These are phyloP conservation scores for Drosophila niveifrons DNA, from an alignment of 2,888 invertebrate genomes.

Conservation along the genomic window DNA sequence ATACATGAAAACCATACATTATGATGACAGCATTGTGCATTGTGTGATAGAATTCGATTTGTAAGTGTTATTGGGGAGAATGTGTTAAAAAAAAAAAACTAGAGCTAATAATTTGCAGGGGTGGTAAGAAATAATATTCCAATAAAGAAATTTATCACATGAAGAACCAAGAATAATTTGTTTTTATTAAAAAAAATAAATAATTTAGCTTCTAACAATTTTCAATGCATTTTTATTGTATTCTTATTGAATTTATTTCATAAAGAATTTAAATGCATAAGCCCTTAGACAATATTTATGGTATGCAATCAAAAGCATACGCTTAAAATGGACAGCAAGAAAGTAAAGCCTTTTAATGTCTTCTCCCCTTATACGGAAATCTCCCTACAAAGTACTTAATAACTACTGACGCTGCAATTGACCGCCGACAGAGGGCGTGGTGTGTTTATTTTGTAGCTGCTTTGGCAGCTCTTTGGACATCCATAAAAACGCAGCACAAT, in stretches of 20 bases:
- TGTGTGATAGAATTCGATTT: conserved; percentile 34
- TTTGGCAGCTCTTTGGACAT: conserved; percentile 54
- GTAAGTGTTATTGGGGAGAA: conserved; percentile 10
- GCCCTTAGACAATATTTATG: not conserved
- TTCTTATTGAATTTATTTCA: too few species aligned
- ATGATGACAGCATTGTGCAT: not conserved
- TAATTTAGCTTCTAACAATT: too few species aligned
- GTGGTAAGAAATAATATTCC: not conserved
- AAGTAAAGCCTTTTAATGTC: not conserved
- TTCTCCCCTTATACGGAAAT: conserved; percentile 2
- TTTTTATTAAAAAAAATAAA: not conserved
- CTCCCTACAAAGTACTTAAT: not conserved
- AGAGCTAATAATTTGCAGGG: not conserved
- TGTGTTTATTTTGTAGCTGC: conserved; percentile 41
- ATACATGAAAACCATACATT: conserved; percentile 12
- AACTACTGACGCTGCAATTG: conserved; percentile 23
- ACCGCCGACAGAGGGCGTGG: conserved; percentile 33
- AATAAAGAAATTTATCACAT: not conserved
- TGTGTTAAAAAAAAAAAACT: not conserved
- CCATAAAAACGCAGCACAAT: conserved; percentile 57
- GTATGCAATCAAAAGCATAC: not conserved
- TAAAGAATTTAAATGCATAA: not conserved
- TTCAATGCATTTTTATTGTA: not conserved
- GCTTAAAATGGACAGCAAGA: not conserved
- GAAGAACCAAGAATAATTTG: too few species aligned